phyloP scores from a whole-genome alignment of 2,888 invertebrate species.

The Drosophila melanosoma region DNA sequence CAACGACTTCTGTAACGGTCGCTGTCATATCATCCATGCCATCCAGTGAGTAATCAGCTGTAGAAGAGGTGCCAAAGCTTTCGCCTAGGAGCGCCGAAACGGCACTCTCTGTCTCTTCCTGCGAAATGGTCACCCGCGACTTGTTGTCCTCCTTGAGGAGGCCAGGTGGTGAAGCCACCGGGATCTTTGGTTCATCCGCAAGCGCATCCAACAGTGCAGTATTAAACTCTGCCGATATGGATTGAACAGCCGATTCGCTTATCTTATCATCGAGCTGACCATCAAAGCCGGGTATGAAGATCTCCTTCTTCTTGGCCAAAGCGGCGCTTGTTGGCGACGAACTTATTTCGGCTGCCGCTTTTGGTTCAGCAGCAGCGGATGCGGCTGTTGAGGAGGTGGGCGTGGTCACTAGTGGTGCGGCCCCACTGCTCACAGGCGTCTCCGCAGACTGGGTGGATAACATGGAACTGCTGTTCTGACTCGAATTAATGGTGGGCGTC shows the following conservation, averaged over 20 bases:
- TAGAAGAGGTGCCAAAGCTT: conserved; percentile 89
- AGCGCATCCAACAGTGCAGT: conserved; percentile 83
- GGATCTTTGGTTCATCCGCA: conserved; percentile 84
- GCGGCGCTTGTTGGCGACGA: conserved; percentile 50
- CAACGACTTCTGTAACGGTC: conserved; percentile 82
- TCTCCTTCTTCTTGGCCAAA: conserved; percentile 86
- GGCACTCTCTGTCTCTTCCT: conserved; percentile 96
- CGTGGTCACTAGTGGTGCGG: conserved; percentile 59
- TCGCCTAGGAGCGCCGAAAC: conserved; percentile 95
- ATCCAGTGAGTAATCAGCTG: conserved; percentile 86
- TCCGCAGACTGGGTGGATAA: conserved; percentile 66
- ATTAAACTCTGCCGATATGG: conserved; percentile 88
- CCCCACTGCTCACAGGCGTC: conserved; percentile 56
- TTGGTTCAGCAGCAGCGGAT: conserved; percentile 43
- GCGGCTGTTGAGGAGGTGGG: conserved; percentile 64
- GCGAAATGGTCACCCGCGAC: conserved; percentile 92
- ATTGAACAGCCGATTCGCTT: conserved; percentile 93
- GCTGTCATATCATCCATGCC: conserved; percentile 76
- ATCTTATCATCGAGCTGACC: conserved; percentile 89
- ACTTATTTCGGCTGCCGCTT: conserved; percentile 29
- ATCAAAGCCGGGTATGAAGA: conserved; percentile 89
- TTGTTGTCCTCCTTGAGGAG: conserved; percentile 88
- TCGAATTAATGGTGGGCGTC: conserved; percentile 85
- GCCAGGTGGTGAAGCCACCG: conserved; percentile 84
- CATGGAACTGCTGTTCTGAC: conserved; percentile 59